Evolutionary conservation across 2,888 invertebrate species (phyloP), one percentile per base, ranked within the genome.

Genomic region (Epistrophella euchroma): DNA sequence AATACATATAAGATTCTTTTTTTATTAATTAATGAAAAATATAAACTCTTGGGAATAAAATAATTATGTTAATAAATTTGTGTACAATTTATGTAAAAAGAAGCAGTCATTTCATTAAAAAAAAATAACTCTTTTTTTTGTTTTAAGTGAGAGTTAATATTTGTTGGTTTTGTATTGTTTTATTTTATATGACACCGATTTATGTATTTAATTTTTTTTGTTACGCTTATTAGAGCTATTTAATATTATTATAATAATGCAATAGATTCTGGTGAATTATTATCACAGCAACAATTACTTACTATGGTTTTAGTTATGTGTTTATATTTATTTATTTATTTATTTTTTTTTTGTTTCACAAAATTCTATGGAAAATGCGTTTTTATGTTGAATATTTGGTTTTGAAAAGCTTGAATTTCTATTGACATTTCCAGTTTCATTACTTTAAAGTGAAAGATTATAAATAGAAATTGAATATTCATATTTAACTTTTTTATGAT

Each of bases 251-350:
- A 25, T 40, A 60, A 32, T 45, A 66, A 66, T 66, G 66, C 66
- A 47, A 47, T 47, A 66, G 32, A 66, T 66, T 35, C n/a, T 62
- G 43, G 66, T 66, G 66, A 66, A 15, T 47, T 66, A 15, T 66
- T 66, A 66, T 66, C 66, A 66, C 66, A 66, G 66, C 11, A 47
- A 47, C 19, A 64, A 47, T 64, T 64, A 47, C 25, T 45, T 45
- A 32, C 45, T 19, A 45, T 64, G 3, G 28, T 47, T 64, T 64
- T 17, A 3, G 17, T 45, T 32, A n/a, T 64, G 43, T 17, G 32
- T 17, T 25, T 15, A 17, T 35, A 28, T 32, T 32, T 32, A 13
- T 10, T n/a, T 43, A n/a, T n/a, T n/a, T n/a, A n/a, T n/a, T n/a
- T n/a, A n/a, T n/a, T n/a, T 28, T 28, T 64, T 25, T 64, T 32